Evolutionary conservation across 2,113 vertebrate genomes (phyloP).

Genomic region (Mastomys coucha): DNA sequence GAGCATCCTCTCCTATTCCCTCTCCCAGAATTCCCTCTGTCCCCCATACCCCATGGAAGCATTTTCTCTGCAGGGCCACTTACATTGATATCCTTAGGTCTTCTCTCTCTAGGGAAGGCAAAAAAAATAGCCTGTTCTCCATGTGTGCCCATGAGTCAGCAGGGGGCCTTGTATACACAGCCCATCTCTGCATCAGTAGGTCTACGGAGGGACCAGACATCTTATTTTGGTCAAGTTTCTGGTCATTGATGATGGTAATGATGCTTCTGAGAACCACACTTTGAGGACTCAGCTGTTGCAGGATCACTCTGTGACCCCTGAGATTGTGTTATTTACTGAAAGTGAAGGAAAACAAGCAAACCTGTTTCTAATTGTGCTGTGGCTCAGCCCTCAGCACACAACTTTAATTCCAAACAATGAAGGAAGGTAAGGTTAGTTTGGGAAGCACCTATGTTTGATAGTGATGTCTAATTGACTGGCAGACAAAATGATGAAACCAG

Average conservation of each 20-base stretch:
- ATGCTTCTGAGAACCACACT: background rate
- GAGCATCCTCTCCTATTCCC: conserved; percentile 20
- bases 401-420: no score
- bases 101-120: background rate
- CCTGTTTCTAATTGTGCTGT: no score
- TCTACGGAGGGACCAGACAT: background rate
- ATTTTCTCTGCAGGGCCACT: background rate
- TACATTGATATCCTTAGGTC: background rate
- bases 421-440: no score
- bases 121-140: background rate
- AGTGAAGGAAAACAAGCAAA: no score
- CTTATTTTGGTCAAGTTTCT: background rate
- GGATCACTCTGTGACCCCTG: no score
- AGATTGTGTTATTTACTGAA: no score
- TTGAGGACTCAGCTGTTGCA: background rate
- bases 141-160: background rate
- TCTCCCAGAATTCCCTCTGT: background rate
- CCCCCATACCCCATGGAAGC: background rate
- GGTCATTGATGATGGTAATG: background rate
- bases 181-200: background rate
- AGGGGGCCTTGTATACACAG: background rate
- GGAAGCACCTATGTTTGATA: no score
- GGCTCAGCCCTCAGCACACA: no score
- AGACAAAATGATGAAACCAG: no score
- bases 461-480: no score